Conservation (phyloP, 2,888 invertebrate genomes). For the Acleris sparsana region DNA sequence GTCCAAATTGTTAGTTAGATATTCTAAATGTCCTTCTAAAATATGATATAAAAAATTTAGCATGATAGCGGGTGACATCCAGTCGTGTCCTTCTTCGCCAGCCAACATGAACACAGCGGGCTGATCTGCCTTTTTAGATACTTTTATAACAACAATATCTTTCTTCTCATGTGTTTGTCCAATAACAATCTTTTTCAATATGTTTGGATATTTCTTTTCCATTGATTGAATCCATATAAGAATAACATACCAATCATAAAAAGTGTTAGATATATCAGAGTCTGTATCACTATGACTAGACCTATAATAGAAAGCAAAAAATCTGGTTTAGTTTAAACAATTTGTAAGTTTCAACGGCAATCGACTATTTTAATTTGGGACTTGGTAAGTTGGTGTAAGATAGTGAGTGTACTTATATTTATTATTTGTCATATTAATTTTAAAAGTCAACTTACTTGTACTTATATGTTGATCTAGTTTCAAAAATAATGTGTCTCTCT, state of each 20-base stretch:
- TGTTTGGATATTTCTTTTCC: slow-evolving; percentile 22
- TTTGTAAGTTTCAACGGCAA: too few relatives aligned
- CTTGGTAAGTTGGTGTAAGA: too few relatives aligned
- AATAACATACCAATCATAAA: slow-evolving; percentile 52
- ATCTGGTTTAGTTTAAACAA: not conserved
- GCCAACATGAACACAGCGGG: slow-evolving; percentile 64
- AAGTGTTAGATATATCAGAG: slow-evolving; percentile 40
- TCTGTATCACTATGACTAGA: not conserved
- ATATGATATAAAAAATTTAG: slow-evolving; percentile 55
- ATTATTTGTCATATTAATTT: not conserved
- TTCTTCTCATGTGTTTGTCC: slow-evolving; percentile 60
- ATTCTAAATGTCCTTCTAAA: slow-evolving; percentile 43
- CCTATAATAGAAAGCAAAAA: not conserved
- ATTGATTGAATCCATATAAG: not conserved
- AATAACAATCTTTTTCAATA: slow-evolving; percentile 54
- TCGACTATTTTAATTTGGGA: too few relatives aligned
- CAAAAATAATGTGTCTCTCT: slow-evolving; percentile 41
- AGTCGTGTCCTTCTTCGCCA: slow-evolving; percentile 70
- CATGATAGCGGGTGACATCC: slow-evolving; percentile 63
- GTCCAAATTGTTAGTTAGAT: slow-evolving; percentile 53
- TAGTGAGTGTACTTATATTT: not conserved
- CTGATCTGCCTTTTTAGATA: slow-evolving; percentile 50
- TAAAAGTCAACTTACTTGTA: not conserved
- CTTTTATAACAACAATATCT: slow-evolving; percentile 60
- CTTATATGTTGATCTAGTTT: slow-evolving; percentile 4